Base-by-base conservation (phyloP, 2,113 vertebrate genomes). In the Syngnathus scovelli region DNA sequence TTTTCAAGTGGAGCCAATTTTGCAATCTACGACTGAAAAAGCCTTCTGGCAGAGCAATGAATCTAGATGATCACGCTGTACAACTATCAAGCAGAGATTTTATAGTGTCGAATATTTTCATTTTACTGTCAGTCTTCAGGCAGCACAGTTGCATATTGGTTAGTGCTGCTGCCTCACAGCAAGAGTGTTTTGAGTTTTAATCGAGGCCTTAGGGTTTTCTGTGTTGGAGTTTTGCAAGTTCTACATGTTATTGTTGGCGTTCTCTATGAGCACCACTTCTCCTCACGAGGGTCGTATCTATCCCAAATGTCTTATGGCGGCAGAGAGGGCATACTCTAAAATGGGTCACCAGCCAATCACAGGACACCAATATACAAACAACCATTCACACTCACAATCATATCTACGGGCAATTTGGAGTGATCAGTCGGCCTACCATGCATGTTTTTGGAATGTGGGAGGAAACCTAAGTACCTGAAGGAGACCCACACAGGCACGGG, bases 1-100 rank as follows among this genome's bases (percentile, higher is more conserved):
- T 36, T 59, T 8, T 60, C n/a, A 61, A 61, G 38, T 39, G 18
- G 61, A 62, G 61, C n/a, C 61, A 62, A 62, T 21, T 27, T 62
- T 62, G 59, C 59, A 11, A 9, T 44, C 10, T 13, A 10, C 15
- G 13, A 55, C 21, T 13, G 39, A 23, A n/a, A 44, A 43, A 41
- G 59, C 60, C 60, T 16, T 5, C 12, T 15, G 61, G 61, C 61
- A 44, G 7, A 44, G 15, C 39, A 44, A 43, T 62, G 12, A 41
- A 61, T 61, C 19, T 41, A 19, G 44, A 23, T 43, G 61, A 62
- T 62, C 39, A 62, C 12, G 37, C 38, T 5, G 21, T 19, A 61
- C 1, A 61, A n/a, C 33, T 9, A 60, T 60, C 18, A 38, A 38
- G 36, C 18, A 18, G 18, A 38, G 36, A 38, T 39, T 41, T 61